A percentile compares a stretch with the other conserved stretches of the same genome.
Evolutionary conservation across 1,140 invertebrate species (phyloP).

Genomic region (Ceratina calcarata): DNA sequence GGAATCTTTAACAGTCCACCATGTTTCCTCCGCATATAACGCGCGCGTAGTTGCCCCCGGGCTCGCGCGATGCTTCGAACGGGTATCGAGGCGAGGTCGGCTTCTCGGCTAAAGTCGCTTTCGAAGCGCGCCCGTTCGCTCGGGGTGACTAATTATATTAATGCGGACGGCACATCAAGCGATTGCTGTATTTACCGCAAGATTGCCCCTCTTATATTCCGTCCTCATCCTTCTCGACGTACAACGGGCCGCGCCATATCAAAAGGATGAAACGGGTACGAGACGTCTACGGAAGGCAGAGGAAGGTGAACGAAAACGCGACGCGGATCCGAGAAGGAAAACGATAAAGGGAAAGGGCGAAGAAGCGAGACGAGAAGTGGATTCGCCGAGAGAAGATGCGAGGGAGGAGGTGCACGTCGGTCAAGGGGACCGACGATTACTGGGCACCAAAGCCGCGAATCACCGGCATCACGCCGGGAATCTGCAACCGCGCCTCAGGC

Average conservation of each 20-base stretch:
- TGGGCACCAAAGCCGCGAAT: constrained; percentile 79
- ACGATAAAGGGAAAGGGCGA: not conserved
- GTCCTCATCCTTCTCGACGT: constrained; percentile 35
- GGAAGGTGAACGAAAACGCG: constrained; percentile 8
- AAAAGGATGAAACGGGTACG: constrained; percentile 50
- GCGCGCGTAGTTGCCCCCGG: constrained; percentile 29
- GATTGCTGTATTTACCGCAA: constrained; percentile 80
- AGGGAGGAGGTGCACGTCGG: constrained; percentile 73
- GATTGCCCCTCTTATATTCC: constrained; percentile 67
- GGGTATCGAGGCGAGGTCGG: constrained; percentile 30
- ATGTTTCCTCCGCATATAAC: constrained; percentile 39
- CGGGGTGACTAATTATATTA: constrained; percentile 82
- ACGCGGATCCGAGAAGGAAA: constrained; percentile 3
- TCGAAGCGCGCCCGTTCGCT: constrained; percentile 60
- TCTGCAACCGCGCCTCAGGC: constrained; percentile 79
- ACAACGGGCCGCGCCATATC: constrained; percentile 55
- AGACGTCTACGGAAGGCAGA: constrained; percentile 36
- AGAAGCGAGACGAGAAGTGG: constrained; percentile 7
- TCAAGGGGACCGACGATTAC: constrained; percentile 75
- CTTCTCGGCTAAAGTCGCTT: constrained; percentile 60
- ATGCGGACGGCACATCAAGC: constrained; percentile 78
- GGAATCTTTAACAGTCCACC: constrained; percentile 43
- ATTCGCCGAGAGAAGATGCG: constrained; percentile 50
- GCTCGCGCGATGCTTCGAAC: constrained; percentile 14
- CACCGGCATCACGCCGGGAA: constrained; percentile 79